Conservation (phyloP, 53 echinoderm and acorn worm species). For the Holothuria leucospilota region DNA sequence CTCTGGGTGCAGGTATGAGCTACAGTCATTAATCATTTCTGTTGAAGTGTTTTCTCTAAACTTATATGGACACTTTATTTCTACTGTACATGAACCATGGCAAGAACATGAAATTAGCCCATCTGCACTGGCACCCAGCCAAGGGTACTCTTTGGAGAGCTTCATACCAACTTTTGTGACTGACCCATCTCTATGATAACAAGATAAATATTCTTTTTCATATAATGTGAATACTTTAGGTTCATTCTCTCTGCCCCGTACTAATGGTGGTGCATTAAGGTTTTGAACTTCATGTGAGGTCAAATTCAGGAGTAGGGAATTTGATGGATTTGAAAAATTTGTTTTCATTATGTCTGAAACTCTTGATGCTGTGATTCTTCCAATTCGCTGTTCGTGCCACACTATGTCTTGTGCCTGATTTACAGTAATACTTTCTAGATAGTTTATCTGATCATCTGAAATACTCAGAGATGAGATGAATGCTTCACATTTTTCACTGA, state of each 20-base stretch:
- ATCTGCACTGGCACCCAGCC: conserved; percentile 56
- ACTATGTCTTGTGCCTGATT: not conserved
- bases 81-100: conserved; percentile 35
- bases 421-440: not conserved
- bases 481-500: not conserved
- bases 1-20: too few relatives aligned
- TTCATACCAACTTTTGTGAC: conserved; percentile 9
- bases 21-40: too few relatives aligned
- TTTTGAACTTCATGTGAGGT: conserved; percentile 24
- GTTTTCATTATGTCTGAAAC: not conserved
- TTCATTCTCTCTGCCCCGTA: conserved; percentile 59
- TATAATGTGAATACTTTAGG: conserved; percentile 20
- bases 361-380: not conserved
- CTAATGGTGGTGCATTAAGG: conserved; percentile 29
- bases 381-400: not conserved
- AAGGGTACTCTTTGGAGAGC: conserved; percentile 11
- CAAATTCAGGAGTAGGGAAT: conserved; percentile 23
- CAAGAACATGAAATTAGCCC: conserved; percentile 26
- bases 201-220: too few relatives aligned
- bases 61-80: conserved; percentile 58
- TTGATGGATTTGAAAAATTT: conserved; percentile 45
- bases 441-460: not conserved
- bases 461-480: not conserved
- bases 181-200: too few relatives aligned
- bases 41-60: not conserved